Percentiles rank a stretch among this genome's conserved stretches.
Conservation (phyloP, 2,888 invertebrate genomes). For the Rhagonycha lutea region DNA sequence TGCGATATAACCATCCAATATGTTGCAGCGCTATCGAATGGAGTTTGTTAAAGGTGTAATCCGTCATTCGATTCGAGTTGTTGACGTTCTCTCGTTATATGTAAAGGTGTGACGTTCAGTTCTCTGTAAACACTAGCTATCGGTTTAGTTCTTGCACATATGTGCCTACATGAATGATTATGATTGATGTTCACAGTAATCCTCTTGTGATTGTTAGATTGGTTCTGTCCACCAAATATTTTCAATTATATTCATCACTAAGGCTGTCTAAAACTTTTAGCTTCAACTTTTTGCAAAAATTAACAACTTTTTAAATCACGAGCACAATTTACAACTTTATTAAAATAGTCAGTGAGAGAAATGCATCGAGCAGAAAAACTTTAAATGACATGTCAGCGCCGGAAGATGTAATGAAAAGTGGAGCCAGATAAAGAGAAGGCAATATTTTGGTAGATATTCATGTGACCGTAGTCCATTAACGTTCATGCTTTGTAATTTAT, state of each 20-base stretch:
- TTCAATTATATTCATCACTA: slow-evolving; percentile 15
- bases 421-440: slow-evolving; percentile 31
- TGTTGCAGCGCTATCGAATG: slow-evolving; percentile 35
- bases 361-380: slow-evolving; percentile 11
- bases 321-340: not conserved
- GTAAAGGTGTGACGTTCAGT: slow-evolving; percentile 24
- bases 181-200: slow-evolving; percentile 37
- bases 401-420: slow-evolving; percentile 22
- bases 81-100: slow-evolving; percentile 33
- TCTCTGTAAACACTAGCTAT: slow-evolving; percentile 28
- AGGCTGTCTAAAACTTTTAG: not conserved
- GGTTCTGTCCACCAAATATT: slow-evolving; percentile 28
- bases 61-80: slow-evolving; percentile 31
- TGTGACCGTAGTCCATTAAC: slow-evolving; percentile 34
- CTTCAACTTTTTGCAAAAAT: not conserved
- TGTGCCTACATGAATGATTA: slow-evolving; percentile 35
- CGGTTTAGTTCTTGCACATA: slow-evolving; percentile 28
- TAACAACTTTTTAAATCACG: not conserved
- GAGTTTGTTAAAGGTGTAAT: slow-evolving; percentile 30
- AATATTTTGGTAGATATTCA: slow-evolving; percentile 33
- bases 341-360: not conserved
- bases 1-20: slow-evolving; percentile 45
- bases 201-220: slow-evolving; percentile 29
- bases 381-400: slow-evolving; percentile 29
- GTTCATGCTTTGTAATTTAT: slow-evolving; percentile 20